Percentiles rank a stretch among this genome's conserved stretches.
phyloP scores from a whole-genome alignment of 2,113 vertebrate species.

The Pollimyrus isidori region DNA sequence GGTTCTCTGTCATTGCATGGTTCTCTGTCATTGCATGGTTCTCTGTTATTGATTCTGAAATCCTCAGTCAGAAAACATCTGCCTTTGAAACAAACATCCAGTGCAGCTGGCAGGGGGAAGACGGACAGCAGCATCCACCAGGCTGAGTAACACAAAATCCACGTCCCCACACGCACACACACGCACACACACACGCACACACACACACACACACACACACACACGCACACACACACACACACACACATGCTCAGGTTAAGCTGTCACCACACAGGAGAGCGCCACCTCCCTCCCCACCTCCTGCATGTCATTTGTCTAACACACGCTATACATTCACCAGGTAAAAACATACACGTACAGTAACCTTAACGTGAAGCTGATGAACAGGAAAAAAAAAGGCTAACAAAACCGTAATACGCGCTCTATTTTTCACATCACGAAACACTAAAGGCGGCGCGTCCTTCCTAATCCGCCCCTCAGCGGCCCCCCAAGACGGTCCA shows the following conservation, averaged over 20 bases:
- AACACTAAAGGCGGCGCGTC: neutral
- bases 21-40: constrained; percentile 8
- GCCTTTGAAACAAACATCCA: constrained; percentile 1
- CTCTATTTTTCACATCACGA: neutral
- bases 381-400: neutral
- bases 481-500: neutral
- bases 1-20: neutral
- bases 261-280: neutral
- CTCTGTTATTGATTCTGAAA: too few species aligned
- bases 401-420: neutral
- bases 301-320: neutral
- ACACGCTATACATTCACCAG: neutral
- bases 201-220: neutral
- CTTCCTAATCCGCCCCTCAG: neutral
- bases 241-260: neutral
- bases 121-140: constrained; percentile 11
- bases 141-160: constrained; percentile 11
- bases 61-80: neutral
- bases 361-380: neutral
- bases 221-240: neutral
- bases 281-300: neutral
- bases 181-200: neutral
- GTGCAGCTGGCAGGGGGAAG: neutral
- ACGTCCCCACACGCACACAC: neutral
- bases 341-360: neutral